phyloP scores from a whole-genome alignment of 2,888 invertebrate genomes.

The Balanococcus diminutus region DNA sequence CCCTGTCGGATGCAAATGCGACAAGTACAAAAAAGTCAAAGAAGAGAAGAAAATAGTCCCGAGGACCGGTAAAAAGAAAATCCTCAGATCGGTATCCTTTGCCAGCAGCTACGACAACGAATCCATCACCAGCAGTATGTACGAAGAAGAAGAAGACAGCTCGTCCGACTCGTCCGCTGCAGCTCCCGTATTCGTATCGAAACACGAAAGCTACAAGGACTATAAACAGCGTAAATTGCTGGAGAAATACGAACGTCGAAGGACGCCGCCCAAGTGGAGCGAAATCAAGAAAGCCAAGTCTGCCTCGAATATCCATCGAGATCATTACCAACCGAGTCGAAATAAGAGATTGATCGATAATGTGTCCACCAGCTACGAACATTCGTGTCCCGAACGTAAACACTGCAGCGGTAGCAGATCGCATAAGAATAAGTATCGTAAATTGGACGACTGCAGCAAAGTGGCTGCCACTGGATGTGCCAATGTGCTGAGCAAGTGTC shows the following conservation, averaged over 20 bases:
- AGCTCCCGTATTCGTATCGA: not conserved
- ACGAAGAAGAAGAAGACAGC: conserved; percentile 43
- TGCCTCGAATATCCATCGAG: conserved; percentile 22
- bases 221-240: conserved; percentile 47
- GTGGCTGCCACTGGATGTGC: conserved; percentile 12
- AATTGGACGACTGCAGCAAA: conserved; percentile 45
- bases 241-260: conserved; percentile 1
- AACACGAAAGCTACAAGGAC: conserved; percentile 48
- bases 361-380: conserved; percentile 17
- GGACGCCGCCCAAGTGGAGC: conserved; percentile 22
- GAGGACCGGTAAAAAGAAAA: not conserved
- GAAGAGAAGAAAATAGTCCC: not conserved
- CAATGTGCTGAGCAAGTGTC: not conserved
- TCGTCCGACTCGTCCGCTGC: not conserved
- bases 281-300: conserved; percentile 45
- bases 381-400: conserved; percentile 42
- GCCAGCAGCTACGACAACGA: conserved; percentile 45
- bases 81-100: conserved; percentile 47
- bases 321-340: not conserved
- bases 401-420: not conserved
- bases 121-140: conserved; percentile 39
- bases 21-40: conserved; percentile 42
- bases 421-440: conserved; percentile 46
- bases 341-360: conserved; percentile 43
- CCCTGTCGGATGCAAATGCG: conserved; percentile 45